Evolutionary conservation across 2,797 vertebrate genomes (phyloP).

Genomic region (Ceryle rudis): DNA sequence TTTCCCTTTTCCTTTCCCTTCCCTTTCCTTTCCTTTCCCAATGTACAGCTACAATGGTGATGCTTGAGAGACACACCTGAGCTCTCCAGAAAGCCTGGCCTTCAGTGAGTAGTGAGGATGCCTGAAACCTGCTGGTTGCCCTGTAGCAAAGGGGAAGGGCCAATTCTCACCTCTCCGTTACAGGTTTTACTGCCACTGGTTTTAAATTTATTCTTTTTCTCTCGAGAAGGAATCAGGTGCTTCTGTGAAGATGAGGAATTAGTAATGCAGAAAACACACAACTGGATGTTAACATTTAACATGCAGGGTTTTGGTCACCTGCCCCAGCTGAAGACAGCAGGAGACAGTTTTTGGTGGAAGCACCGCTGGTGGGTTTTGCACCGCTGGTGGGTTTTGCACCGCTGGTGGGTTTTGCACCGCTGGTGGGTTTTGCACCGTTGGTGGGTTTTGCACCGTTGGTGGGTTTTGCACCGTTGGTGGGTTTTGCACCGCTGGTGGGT

Average conservation of each 20-base stretch:
- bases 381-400: too few species aligned
- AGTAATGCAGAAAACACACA: neutral
- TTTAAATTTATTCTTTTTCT: accelerated
- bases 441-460: neutral
- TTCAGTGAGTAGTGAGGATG: neutral
- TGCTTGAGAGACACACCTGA: neutral
- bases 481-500: neutral
- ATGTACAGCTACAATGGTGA: neutral
- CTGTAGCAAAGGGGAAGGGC: neutral
- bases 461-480: neutral
- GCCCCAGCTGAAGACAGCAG: neutral
- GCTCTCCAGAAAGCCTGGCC: neutral
- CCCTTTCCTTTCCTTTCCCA: accelerated
- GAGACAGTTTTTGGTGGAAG: neutral
- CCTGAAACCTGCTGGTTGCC: neutral
- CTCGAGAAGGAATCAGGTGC: neutral
- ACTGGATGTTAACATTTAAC: neutral
- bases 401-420: neutral
- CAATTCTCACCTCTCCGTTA: neutral
- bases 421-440: neutral
- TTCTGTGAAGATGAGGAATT: neutral
- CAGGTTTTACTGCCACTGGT: neutral
- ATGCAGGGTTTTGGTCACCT: neutral
- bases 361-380: neutral
- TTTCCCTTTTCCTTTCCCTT: too few species aligned